Base-by-base conservation (phyloP, 2,113 vertebrate genomes). In the Gobio gobio region DNA sequence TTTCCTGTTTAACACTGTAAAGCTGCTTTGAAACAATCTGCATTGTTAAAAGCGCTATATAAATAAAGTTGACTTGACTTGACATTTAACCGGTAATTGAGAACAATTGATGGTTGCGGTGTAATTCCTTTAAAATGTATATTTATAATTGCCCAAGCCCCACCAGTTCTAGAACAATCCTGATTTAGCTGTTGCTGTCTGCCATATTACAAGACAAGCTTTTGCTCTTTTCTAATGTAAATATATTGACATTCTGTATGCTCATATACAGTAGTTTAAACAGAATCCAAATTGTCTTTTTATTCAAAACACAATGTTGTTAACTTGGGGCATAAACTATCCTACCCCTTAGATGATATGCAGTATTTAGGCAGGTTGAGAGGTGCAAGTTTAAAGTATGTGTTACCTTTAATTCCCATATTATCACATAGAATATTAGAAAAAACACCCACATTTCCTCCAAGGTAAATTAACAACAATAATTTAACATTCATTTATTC, bases 401-500 rank as follows among this genome's bases (percentile, higher is more conserved):
- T 72, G 36, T 43, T 20, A 0, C 2, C 36, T 36, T 45, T 45
- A 45, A 45, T 72, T 72, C 68, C 68, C 36, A n/a, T 45, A n/a
- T 72, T 72, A 45, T 45, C 56, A n/a, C 49, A 1, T 51, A n/a
- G 20, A 9, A n/a, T 5, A 22, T 20, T 59, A 59, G 8, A 59
- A 59, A 22, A 51, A 13, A 51, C 40, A 45, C 68, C 2, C 22
- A 10, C 20, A n/a, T 43, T 72, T 45, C 36, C 36, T 26, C 10
- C 8, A 0, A 5, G 40, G 68, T 72, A n/a, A 72, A 43, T 72
- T 72, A 22, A n/a, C 10, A 0, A 45, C n/a, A 72, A 70, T 70
- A 70, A 43, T 43, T 72, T 43, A 72, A 2, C 20, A 72, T 72
- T n/a, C 20, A 72, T 72, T 72, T 10, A 72, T 72, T 72, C 36